A percentile compares a stretch with the other conserved stretches of the same genome.
Conservation (phyloP, 2,113 vertebrate species). For the Larimichthys crocea region DNA sequence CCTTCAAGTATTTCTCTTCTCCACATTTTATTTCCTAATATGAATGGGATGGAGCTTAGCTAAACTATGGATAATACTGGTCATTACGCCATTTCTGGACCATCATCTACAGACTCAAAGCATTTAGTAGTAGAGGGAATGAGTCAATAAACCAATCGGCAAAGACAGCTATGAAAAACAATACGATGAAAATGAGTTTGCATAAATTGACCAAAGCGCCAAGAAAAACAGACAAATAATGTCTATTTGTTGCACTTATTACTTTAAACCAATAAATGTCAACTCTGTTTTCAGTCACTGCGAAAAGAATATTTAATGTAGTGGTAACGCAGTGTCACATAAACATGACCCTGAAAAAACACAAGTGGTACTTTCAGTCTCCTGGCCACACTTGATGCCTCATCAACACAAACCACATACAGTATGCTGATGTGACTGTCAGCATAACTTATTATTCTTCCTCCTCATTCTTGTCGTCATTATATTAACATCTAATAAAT, state of each 20-base stretch:
- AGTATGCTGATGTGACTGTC: conserved; percentile 52
- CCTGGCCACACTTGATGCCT: conserved; percentile 28
- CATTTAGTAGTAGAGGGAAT: conserved; percentile 8
- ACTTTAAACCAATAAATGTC: conserved; percentile 8
- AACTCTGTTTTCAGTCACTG: background rate
- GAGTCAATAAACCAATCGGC: conserved; percentile 30
- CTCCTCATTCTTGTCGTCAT: conserved; percentile 41
- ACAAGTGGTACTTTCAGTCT: conserved; percentile 20
- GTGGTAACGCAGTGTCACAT: conserved; percentile 1
- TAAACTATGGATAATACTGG: background rate
- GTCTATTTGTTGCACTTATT: background rate
- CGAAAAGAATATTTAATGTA: conserved; percentile 5
- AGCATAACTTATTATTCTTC: conserved; percentile 15
- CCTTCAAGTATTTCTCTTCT: background rate
- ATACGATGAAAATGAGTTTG: conserved; percentile 3
- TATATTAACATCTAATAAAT: conserved; percentile 62
- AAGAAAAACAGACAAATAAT: background rate
- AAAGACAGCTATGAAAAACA: conserved; percentile 17
- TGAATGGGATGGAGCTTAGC: conserved; percentile 10
- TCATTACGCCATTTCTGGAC: conserved; percentile 20
- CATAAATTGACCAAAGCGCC: background rate
- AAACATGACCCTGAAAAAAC: conserved; percentile 23
- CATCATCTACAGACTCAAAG: conserved; percentile 36
- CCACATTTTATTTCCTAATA: background rate
- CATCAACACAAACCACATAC: conserved; percentile 59